Conservation (phyloP, 30 jellyfish, hydroid and myxozoan species). For the Catostylus mosaicus region DNA sequence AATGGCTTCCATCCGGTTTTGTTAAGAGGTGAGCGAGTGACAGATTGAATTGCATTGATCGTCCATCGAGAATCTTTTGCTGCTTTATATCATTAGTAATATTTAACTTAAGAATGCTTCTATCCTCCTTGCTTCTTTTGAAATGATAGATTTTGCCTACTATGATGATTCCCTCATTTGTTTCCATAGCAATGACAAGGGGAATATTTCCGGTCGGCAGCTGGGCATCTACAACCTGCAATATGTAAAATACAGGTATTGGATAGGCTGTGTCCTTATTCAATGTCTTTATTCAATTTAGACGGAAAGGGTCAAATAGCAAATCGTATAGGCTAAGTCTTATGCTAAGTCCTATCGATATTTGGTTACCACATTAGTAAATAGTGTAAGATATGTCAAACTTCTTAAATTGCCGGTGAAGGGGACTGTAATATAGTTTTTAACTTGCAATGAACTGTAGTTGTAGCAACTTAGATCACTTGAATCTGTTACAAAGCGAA, state of each 20-base stretch:
- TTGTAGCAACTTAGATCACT: no score
- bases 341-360: no score
- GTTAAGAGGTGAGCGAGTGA: constrained; percentile 2
- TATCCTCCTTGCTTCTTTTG: constrained; percentile 5
- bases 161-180: neutral
- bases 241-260: neutral
- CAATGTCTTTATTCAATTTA: no score
- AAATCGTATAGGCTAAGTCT: no score
- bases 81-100: neutral
- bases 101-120: constrained; percentile 4
- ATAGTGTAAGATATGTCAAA: no score
- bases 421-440: no score
- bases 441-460: no score
- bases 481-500: no score
- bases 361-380: no score
- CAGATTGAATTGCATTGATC: neutral
- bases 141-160: neutral
- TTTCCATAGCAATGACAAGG: neutral
- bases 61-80: neutral
- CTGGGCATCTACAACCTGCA: neutral
- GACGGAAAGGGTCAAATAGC: no score
- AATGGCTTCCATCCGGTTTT: neutral
- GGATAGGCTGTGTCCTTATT: no score
- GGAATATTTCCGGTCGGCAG: neutral
- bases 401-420: no score